Percentiles rank a stretch among this genome's conserved stretches.
Conservation (phyloP, 2,113 vertebrate species). For the Megaleporinus macrocephalus region DNA sequence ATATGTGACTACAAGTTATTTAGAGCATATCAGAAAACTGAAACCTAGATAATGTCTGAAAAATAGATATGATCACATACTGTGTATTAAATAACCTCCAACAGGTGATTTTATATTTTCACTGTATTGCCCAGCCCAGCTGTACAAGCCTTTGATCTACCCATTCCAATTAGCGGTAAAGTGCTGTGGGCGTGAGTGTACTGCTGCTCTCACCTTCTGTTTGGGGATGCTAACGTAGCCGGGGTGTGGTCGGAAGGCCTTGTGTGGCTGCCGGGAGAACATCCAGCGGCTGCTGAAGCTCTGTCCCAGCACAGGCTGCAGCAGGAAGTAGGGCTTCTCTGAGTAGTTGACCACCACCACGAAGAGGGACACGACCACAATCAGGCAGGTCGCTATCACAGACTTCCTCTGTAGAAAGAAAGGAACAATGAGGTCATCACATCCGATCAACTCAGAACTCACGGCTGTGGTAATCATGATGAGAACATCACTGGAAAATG, state of each 20-base stretch:
- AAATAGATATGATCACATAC: too few relatives aligned
- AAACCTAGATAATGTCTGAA: too few relatives aligned
- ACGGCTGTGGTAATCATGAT: neutral
- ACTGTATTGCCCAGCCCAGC: too few relatives aligned
- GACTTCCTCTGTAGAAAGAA: slow-evolving; percentile 82
- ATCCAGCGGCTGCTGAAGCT: slow-evolving; percentile 80
- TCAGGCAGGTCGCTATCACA: slow-evolving; percentile 82
- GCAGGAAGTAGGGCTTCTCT: slow-evolving; percentile 86
- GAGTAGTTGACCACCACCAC: slow-evolving; percentile 87
- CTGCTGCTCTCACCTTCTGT: slow-evolving; percentile 85
- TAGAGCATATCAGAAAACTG: too few relatives aligned
- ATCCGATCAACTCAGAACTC: neutral
- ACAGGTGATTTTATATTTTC: too few relatives aligned
- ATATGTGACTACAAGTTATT: too few relatives aligned
- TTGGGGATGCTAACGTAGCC: slow-evolving; percentile 91
- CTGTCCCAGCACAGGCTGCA: slow-evolving; percentile 87
- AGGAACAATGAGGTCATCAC: slow-evolving; percentile 30
- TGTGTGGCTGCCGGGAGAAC: slow-evolving; percentile 81
- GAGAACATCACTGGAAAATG: neutral
- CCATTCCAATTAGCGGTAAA: too few relatives aligned
- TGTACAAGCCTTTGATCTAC: too few relatives aligned
- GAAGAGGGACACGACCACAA: slow-evolving; percentile 85
- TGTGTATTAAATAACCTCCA: too few relatives aligned
- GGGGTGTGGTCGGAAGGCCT: slow-evolving; percentile 83
- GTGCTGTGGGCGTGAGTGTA: neutral